Conservation (phyloP, 53 echinoderm and acorn worm genomes). For the Crossaster papposus region DNA sequence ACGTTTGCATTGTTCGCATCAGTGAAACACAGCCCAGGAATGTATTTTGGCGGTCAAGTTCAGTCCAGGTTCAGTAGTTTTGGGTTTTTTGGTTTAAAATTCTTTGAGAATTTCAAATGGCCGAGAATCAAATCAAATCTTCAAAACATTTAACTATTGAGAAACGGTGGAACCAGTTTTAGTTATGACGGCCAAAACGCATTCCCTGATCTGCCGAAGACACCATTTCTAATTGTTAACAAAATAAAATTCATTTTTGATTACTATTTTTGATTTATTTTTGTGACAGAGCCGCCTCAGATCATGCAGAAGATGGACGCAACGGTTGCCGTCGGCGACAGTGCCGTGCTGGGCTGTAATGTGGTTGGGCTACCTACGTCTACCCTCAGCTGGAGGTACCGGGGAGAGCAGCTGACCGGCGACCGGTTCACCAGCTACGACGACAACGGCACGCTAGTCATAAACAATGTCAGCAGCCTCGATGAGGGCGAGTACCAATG, state of each 20-base stretch:
- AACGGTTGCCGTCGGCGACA: slow-evolving; percentile 58
- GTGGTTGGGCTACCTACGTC: slow-evolving; percentile 74
- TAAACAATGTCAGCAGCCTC: slow-evolving; percentile 55
- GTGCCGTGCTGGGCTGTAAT: slow-evolving; percentile 66
- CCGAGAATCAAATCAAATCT: too few relatives aligned
- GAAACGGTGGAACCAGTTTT: too few relatives aligned
- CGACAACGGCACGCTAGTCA: slow-evolving; percentile 68
- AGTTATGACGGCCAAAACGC: too few relatives aligned
- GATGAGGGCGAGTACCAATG: slow-evolving; percentile 84
- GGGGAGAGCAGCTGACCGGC: slow-evolving; percentile 49
- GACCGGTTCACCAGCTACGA: slow-evolving; percentile 66
- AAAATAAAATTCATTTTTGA: background rate
- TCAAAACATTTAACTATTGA: too few relatives aligned
- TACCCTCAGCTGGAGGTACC: slow-evolving; percentile 69
- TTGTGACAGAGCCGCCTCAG: slow-evolving; percentile 77
- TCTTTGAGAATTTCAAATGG: too few relatives aligned
- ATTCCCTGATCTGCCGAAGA: too few relatives aligned
- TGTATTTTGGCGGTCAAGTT: too few relatives aligned
- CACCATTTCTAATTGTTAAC: too few relatives aligned
- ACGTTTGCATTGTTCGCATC: too few relatives aligned
- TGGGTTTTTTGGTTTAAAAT: too few relatives aligned
- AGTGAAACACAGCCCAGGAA: too few relatives aligned
- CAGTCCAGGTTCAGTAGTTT: too few relatives aligned
- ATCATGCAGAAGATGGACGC: slow-evolving; percentile 59
- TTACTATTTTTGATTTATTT: background rate